A percentile compares a stretch with the other conserved stretches of the same genome.
These are phyloP conservation scores for Drymodes brunneopygia DNA, from an alignment of 2,113 vertebrate species.

Conservation along the genomic window DNA sequence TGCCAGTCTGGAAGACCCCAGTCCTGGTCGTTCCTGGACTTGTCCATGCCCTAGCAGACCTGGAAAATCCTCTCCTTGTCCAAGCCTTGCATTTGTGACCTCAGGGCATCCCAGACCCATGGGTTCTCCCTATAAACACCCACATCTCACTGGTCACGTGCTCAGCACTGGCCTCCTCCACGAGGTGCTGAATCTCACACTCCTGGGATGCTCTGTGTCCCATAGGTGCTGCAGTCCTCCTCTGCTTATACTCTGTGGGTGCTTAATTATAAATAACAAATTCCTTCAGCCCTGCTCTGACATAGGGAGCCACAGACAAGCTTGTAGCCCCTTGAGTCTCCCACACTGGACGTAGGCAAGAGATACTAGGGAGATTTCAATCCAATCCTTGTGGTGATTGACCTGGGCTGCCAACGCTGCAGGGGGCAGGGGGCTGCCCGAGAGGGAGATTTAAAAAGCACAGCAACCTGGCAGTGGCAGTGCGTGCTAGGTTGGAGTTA, in stretches of 20 bases:
- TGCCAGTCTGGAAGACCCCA: neutral
- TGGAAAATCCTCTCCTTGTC: neutral
- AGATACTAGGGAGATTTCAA: neutral
- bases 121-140: neutral
- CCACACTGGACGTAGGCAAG: neutral
- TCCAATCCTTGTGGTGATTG: neutral
- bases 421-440: neutral
- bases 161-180: neutral
- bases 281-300: neutral
- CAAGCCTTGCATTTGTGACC: neutral
- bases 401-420: neutral
- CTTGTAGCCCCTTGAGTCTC: neutral
- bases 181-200: rapidly evolving
- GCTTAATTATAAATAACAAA: neutral
- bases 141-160: rapidly evolving
- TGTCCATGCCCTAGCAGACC: neutral
- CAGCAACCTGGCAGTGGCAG: neutral
- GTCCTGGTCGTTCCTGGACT: neutral
- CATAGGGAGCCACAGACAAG: rapidly evolving
- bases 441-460: conserved; percentile 6
- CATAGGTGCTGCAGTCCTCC: neutral
- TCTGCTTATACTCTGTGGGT: neutral
- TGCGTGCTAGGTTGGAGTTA: neutral
- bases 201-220: neutral
- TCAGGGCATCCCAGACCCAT: neutral